phyloP scores from a whole-genome alignment of 2,113 vertebrate genomes.

The Bagarius yarrelli region DNA sequence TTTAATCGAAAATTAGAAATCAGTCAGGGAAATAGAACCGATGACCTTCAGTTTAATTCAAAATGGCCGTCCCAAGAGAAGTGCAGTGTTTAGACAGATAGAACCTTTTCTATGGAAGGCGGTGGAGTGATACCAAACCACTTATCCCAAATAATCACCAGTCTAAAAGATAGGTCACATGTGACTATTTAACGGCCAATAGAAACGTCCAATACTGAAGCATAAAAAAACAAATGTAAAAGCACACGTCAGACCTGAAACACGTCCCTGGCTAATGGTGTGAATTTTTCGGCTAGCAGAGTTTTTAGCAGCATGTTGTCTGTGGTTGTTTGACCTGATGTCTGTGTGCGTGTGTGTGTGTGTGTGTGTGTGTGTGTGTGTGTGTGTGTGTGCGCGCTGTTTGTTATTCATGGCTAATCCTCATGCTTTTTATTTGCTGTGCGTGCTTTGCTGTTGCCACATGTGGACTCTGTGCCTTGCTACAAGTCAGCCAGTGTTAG shows the following conservation, averaged over 20 bases:
- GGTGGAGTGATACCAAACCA: too few relatives aligned
- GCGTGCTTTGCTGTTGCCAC: conserved; percentile 28
- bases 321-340: conserved; percentile 46
- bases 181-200: too few relatives aligned
- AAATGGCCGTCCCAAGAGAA: too few relatives aligned
- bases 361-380: too few relatives aligned
- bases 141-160: too few relatives aligned
- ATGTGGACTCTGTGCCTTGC: conserved; percentile 7
- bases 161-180: too few relatives aligned
- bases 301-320: conserved; percentile 57
- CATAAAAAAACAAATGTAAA: not conserved
- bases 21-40: too few relatives aligned
- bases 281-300: not conserved
- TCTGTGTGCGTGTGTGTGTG: too few relatives aligned
- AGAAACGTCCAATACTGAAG: too few relatives aligned
- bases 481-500: conserved; percentile 14
- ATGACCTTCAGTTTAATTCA: not conserved
- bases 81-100: too few relatives aligned
- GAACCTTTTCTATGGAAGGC: too few relatives aligned
- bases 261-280: conserved; percentile 46
- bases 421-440: conserved; percentile 28
- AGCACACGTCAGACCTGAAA: too few relatives aligned
- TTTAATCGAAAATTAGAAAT: not conserved
- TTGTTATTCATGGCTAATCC: conserved; percentile 37
- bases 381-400: not conserved